Evolutionary conservation across 37 sponge, comb jelly and placozoan genomes (phyloP), one percentile per base, ranked within the genome.

Genomic region (Beroe ovata): DNA sequence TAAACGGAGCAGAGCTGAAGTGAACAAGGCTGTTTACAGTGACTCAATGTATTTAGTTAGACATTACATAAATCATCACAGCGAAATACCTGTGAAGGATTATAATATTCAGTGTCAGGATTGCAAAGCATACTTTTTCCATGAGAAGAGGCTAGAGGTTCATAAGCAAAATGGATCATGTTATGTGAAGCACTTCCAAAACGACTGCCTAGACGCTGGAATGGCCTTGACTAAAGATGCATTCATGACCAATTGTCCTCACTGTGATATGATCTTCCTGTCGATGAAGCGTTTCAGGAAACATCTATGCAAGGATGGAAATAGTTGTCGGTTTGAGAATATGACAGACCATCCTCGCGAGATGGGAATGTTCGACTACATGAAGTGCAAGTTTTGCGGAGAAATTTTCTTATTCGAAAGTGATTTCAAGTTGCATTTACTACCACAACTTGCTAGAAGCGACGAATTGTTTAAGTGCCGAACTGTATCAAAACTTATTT

Each of bases 71-170:
- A 32, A 66, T 34, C 18, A 66, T 2, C 69, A 66, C 16, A 66
- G 30, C 14, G 69, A 66, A 18, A 66, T 66, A 29, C 69, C 33
- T 4, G 2, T 66, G 4, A 33, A 66, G 35, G 69, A 66, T 16
- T 66, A 66, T 66, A 8, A 66, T 14, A 66, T 66, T 66, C 69
- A 66, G 16, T 66, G 69, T 66, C 32, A 26, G 35, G 36, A 30
- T 30, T 66, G 69, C 69, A 29, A 25, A 33, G 69, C 69, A 29
- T 66, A 29, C 16, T 66, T 66, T 33, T 66, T 33, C 16, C 69
- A 66, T 66, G 35, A 66, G 16, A 66, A 26, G 16, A 26, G 36
- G 36, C 16, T 66, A 8, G 69, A 66, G 34, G 8, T 14, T 6
- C 69, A 66, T 16, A 4, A 29, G 3, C 18, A 14, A 14, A 8